Evolutionary conservation across 2,888 invertebrate genomes (phyloP), one percentile per base, ranked within the genome.

Genomic region (Thysanoteuthis rhombus): DNA sequence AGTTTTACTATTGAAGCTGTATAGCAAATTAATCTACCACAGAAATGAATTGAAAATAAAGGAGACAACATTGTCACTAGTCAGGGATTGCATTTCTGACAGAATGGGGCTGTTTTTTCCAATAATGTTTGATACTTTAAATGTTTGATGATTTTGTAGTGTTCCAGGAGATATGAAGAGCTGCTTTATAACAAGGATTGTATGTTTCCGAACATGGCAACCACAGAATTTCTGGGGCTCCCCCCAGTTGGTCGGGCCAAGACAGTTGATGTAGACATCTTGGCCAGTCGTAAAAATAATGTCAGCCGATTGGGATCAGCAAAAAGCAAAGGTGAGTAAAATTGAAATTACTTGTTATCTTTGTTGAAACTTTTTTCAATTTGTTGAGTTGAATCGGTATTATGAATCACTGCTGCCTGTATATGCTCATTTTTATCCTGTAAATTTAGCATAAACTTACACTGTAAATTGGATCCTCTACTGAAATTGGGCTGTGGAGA

Each of bases 101-200:
- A 42, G 42, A 42, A 42, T 16, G 16, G 42, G 42, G 42, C 42
- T 42, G 16, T 42, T 42, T 52, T 52, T 52, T 52, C 25, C 3
- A 25, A 25, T 25, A 52, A 52, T 52, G 22, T 92, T 36, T 93
- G 91, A 36, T 42, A 28, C 12, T 36, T 28, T 89, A 36, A 36
- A n/a, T 38, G 40, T 36, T 25, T 47, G 42, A n/a, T 58, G 52
- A 39, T 22, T 28, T 58, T 93, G 16, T 94, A 96, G 96, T 95
- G 96, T 95, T 95, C 96, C 16, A 95, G 95, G 93, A 93, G 96
- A 45, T 96, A 96, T 95, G 96, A 96, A 93, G 96, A 96, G 93
- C 93, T 96, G 32, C 93, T 96, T 16, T 94, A 95, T 92, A 95
- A 95, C 94, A 95, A 95, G 42, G 93, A 94, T n/a, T 94, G 93